A percentile compares a stretch with the other conserved stretches of the same genome.
These are phyloP conservation scores for Acrocephalus kingi DNA, from an alignment of 2,113 vertebrate species.

Conservation along the genomic window DNA sequence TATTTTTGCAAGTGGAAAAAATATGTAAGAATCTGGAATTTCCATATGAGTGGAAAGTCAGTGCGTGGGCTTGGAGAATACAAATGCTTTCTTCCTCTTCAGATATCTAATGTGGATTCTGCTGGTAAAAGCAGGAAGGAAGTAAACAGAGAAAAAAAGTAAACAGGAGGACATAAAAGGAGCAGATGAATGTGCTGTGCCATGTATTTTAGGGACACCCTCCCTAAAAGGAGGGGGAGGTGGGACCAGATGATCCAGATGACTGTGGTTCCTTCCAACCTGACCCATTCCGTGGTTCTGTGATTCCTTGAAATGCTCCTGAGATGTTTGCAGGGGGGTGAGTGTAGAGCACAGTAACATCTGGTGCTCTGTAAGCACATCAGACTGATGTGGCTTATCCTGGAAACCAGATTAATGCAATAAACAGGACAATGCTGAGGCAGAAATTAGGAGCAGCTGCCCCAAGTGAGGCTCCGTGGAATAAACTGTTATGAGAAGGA, in stretches of 20 bases:
- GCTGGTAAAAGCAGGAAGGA: constrained; percentile 19
- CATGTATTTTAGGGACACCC: not conserved
- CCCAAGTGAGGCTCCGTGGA: not conserved
- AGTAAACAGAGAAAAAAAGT: constrained; percentile 1
- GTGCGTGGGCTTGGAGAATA: not conserved
- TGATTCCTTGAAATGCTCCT: not conserved
- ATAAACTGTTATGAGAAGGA: not conserved
- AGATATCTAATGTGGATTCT: not conserved
- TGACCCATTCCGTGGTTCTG: not conserved
- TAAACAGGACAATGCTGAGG: not conserved
- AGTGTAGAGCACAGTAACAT: not conserved
- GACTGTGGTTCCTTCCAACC: not conserved
- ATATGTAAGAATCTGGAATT: not conserved
- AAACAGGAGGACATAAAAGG: not conserved
- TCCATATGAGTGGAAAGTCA: not conserved
- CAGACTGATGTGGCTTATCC: constrained; percentile 14
- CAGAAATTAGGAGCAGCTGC: constrained; percentile 34
- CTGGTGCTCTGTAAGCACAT: constrained; percentile 1
- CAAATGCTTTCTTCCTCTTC: not conserved
- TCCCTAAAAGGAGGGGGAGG: not conserved
- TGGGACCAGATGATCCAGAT: not conserved
- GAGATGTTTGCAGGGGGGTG: not conserved
- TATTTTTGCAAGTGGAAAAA: not conserved
- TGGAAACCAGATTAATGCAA: constrained; percentile 6
- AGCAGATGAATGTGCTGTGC: not conserved